Evolutionary conservation across 2,888 invertebrate genomes (phyloP).

Genomic region (Caenorhabditis uteleia): DNA sequence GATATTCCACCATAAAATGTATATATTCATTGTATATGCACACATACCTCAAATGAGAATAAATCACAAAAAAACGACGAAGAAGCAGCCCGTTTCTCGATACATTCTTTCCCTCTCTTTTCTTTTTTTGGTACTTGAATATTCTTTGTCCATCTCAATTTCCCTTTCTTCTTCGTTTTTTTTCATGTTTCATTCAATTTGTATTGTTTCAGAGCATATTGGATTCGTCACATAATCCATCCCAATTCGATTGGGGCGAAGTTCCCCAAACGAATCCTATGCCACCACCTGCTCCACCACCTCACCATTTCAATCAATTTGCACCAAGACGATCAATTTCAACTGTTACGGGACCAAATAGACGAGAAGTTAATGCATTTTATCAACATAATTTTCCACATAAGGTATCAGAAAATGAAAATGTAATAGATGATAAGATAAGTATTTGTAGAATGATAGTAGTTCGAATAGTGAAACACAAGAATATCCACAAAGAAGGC

Average conservation of each 20-base stretch:
- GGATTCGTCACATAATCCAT: slow-evolving; percentile 34
- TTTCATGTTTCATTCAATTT: too few relatives aligned
- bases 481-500: slow-evolving; percentile 16
- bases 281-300: slow-evolving; percentile 19
- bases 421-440: not conserved
- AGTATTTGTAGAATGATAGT: too few relatives aligned
- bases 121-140: too few relatives aligned
- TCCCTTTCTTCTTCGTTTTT: too few relatives aligned
- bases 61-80: too few relatives aligned
- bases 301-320: slow-evolving; percentile 20
- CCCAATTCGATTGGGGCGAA: slow-evolving; percentile 27
- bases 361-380: slow-evolving; percentile 32
- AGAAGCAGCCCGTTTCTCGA: too few relatives aligned
- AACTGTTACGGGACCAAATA: slow-evolving; percentile 36
- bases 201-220: slow-evolving; percentile 24
- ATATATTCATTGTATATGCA: too few relatives aligned
- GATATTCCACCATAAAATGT: too few relatives aligned
- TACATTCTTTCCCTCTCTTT: too few relatives aligned
- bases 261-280: slow-evolving; percentile 13
- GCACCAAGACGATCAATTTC: slow-evolving; percentile 42
- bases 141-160: too few relatives aligned
- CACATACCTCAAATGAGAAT: too few relatives aligned
- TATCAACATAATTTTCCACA: slow-evolving; percentile 36
- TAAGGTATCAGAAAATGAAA: slow-evolving; percentile 13
- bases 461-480: slow-evolving; percentile 10